These are phyloP conservation scores for Eulemur rubriventer DNA, from an alignment of 2,797 vertebrate species.

Conservation along the genomic window DNA sequence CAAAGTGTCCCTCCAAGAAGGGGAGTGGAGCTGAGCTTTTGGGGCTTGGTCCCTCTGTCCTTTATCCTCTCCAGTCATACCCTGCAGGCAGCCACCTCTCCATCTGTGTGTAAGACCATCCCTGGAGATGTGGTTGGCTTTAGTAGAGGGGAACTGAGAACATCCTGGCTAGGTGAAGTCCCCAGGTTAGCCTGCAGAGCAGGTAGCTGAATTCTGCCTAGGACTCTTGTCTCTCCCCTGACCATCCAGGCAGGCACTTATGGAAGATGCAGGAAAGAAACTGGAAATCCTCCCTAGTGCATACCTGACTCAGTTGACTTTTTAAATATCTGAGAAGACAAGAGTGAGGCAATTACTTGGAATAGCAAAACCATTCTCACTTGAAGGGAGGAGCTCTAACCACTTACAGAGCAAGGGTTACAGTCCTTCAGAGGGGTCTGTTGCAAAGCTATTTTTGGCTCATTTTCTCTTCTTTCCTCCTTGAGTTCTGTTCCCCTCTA, in stretches of 20 bases:
- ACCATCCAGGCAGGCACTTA: conserved; percentile 13
- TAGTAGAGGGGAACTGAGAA: conserved; percentile 24
- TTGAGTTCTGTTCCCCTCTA: conserved; percentile 52
- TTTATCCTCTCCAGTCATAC: conserved; percentile 33
- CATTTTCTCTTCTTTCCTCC: conserved; percentile 62
- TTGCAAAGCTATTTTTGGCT: conserved; percentile 69
- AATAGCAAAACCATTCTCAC: conserved; percentile 60
- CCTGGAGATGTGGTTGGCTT: not conserved
- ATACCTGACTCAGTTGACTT: conserved; percentile 45
- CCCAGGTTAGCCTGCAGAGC: conserved; percentile 17
- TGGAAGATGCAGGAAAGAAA: conserved; percentile 34
- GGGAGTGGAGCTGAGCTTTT: not conserved
- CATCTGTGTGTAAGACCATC: not conserved
- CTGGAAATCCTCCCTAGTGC: not conserved
- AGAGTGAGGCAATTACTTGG: conserved; percentile 41
- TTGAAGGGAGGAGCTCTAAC: conserved; percentile 52
- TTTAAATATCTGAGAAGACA: conserved; percentile 44
- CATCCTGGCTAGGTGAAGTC: not conserved
- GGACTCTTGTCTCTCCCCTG: not conserved
- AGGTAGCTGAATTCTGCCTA: not conserved
- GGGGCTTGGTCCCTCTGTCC: not conserved
- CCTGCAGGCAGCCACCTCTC: not conserved
- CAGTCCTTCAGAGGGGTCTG: conserved; percentile 59
- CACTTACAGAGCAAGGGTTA: conserved; percentile 51
- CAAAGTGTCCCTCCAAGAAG: not conserved